These are phyloP conservation scores for Patella pellucida DNA, from an alignment of 2,888 invertebrate species.

Conservation along the genomic window DNA sequence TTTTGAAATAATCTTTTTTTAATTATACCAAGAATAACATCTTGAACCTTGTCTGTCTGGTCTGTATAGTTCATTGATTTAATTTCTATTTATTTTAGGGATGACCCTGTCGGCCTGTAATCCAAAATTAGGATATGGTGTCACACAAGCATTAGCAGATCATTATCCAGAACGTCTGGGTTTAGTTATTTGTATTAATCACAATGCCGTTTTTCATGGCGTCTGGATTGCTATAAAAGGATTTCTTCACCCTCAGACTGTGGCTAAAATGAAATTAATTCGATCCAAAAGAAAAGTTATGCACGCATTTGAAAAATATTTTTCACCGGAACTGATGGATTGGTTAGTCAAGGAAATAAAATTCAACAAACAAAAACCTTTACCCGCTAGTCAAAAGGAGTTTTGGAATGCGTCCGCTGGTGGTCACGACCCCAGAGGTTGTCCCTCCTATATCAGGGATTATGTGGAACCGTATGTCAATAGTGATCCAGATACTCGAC, in stretches of 20 bases:
- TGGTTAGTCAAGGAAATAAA: slow-evolving; percentile 66
- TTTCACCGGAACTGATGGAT: slow-evolving; percentile 57
- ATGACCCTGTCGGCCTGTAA: slow-evolving; percentile 66
- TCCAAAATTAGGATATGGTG: slow-evolving; percentile 64
- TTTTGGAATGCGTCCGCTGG: slow-evolving; percentile 56
- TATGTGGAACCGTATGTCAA: slow-evolving; percentile 47
- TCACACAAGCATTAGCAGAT: slow-evolving; percentile 61
- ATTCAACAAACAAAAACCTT: slow-evolving; percentile 58
- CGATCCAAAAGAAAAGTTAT: slow-evolving; percentile 58
- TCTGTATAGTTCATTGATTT: not conserved
- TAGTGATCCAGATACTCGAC: not conserved
- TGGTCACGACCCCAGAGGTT: slow-evolving; percentile 66
- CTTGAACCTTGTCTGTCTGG: not conserved
- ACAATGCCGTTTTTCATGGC: slow-evolving; percentile 65
- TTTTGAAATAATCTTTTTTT: too few species aligned
- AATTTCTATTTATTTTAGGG: slow-evolving; percentile 46
- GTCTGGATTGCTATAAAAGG: slow-evolving; percentile 67
- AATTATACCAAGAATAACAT: not conserved
- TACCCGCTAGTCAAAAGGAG: slow-evolving; percentile 51
- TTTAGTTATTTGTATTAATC: slow-evolving; percentile 64
- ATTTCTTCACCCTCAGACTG: slow-evolving; percentile 63
- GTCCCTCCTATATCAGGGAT: slow-evolving; percentile 55
- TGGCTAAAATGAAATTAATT: slow-evolving; percentile 60
- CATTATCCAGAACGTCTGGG: slow-evolving; percentile 70
- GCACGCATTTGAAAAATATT: slow-evolving; percentile 54